Evolutionary conservation across 2,797 vertebrate genomes (phyloP).

Genomic region (Melanotaenia boesemani): DNA sequence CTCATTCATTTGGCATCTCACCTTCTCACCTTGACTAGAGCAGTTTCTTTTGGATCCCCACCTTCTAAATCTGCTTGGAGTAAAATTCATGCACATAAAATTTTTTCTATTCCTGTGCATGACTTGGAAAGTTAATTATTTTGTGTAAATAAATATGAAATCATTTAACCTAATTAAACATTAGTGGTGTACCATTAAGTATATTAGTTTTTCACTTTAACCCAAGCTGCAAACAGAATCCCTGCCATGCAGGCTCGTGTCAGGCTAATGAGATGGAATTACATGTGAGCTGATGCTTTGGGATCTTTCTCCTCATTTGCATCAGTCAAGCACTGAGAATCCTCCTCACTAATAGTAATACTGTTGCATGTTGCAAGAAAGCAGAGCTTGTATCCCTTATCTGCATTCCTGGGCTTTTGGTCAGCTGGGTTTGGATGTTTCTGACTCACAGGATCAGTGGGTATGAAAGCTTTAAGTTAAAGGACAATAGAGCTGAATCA

Average conservation of each 20-base stretch:
- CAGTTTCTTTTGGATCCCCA: slow-evolving; percentile 7
- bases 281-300: fast-evolving
- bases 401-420: slow-evolving; percentile 41
- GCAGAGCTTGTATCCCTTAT: slow-evolving; percentile 35
- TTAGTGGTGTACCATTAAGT: background rate
- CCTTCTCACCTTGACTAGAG: slow-evolving; percentile 15
- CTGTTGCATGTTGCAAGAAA: slow-evolving; percentile 29
- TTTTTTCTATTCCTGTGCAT: background rate
- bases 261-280: slow-evolving; percentile 24
- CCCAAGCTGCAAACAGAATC: slow-evolving; percentile 15
- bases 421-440: slow-evolving; percentile 38
- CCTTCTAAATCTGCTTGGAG: slow-evolving; percentile 21
- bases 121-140: background rate
- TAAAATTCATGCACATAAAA: background rate
- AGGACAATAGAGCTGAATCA: slow-evolving; percentile 9
- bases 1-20: slow-evolving; percentile 26
- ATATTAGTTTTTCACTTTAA: slow-evolving; percentile 2
- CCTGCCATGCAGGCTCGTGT: slow-evolving; percentile 25
- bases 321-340: slow-evolving; percentile 15
- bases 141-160: background rate
- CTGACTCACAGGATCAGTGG: slow-evolving; percentile 55
- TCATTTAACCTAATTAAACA: background rate
- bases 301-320: slow-evolving; percentile 11
- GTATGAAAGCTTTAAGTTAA: slow-evolving; percentile 17
- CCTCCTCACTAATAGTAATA: slow-evolving; percentile 4